These are phyloP conservation scores for Poecilia wingei DNA, from an alignment of 2,797 vertebrate genomes.

Conservation along the genomic window DNA sequence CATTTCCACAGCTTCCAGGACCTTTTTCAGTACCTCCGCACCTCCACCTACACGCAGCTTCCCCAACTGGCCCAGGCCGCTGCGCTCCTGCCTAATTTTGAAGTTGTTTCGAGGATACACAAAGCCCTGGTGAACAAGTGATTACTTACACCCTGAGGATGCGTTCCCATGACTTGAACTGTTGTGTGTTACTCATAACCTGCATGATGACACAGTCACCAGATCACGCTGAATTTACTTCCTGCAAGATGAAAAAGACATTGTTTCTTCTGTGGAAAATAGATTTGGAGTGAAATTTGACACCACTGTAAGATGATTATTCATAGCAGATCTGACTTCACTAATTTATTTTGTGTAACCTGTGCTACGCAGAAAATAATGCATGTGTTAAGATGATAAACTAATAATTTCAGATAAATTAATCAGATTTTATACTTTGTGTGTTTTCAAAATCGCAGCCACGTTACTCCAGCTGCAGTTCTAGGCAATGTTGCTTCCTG, in stretches of 20 bases:
- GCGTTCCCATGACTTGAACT: conserved; percentile 38
- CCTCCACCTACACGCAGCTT: conserved; percentile 70
- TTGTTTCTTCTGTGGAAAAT: not conserved
- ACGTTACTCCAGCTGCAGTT: conserved; percentile 67
- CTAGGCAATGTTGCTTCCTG: conserved; percentile 63
- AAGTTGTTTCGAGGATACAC: conserved; percentile 68
- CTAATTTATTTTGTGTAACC: not conserved
- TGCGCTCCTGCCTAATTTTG: conserved; percentile 58
- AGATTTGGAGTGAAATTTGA: not conserved
- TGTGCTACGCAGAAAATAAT: not conserved
- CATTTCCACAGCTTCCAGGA: conserved; percentile 68
- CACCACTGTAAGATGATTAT: not conserved
- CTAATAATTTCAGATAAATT: not conserved
- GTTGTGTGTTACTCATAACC: conserved; percentile 21
- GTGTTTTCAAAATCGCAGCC: conserved; percentile 52
- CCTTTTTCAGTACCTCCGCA: conserved; percentile 71
- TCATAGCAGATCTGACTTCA: not conserved
- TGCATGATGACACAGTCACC: conserved; percentile 12
- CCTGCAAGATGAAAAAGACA: not conserved
- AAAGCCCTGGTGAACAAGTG: conserved; percentile 56
- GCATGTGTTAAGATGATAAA: conserved; percentile 6
- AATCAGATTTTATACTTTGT: conserved; percentile 19
- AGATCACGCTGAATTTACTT: not conserved
- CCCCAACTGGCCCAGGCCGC: conserved; percentile 69
- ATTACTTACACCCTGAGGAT: conserved; percentile 24